Base-by-base conservation (phyloP, 2,113 vertebrate species). In the Sitta europaea region DNA sequence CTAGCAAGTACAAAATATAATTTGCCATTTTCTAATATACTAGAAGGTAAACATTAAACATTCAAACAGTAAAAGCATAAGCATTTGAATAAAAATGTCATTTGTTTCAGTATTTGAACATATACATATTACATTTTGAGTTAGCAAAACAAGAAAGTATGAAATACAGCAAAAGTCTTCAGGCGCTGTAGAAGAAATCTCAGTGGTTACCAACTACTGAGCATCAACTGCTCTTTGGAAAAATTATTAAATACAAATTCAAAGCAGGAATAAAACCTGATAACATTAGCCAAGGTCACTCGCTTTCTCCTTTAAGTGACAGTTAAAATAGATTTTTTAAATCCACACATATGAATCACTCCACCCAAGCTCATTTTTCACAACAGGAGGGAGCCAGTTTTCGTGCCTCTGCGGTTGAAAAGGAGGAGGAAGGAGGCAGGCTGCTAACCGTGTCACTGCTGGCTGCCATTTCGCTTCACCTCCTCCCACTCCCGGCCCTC, bases 221-320 rank as follows among this genome's bases (percentile, higher is more conserved):
- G 47, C 25, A 50, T 53, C 38, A 55, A 13, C 18, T 16, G 10
- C 18, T 85, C 47, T 90, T 50, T 35, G 36, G 53, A 74, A 75
- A 90, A 75, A 72, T 43, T 2, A 62, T 75, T 40, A 40, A 84
- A 79, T 42, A 50, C 11, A 86, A 88, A 90, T 23, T 24, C 29
- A 65, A 82, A 90, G 17, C 35, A 66, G 47, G 72, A 88, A 65
- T 48, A 76, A 73, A 87, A 53, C 53, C 48, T 17, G 40, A 10
- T 61, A 63, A 57, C 36, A 36, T 82, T 55, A 54, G 40, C 15
- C 12, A 61, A 77, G 75, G 80, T 80, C 67, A 38, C 51, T 62
- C 50, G 54, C 58, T 77, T 83, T 73, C 72, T 94, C 45, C 63
- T 76, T 70, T 73, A 94, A 80, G 58, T 65, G 75, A 83, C 76